Evolutionary conservation across 2,888 invertebrate genomes (phyloP).

Genomic region (Catocala fraxini): DNA sequence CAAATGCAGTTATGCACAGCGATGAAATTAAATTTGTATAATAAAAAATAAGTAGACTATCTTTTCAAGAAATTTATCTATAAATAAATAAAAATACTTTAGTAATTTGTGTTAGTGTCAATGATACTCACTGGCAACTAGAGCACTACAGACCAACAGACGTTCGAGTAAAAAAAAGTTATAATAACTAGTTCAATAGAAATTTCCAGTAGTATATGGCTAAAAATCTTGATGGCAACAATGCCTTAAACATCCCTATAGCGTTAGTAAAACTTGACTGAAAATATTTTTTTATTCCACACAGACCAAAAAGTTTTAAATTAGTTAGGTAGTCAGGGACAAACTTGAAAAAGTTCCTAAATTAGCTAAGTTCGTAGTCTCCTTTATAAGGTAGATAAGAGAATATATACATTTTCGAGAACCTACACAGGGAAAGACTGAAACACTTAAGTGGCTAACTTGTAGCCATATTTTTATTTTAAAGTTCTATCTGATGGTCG

Average conservation of each 20-base stretch:
- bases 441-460: constrained; percentile 39
- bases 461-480: constrained; percentile 30
- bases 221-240: not conserved
- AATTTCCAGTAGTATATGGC: too few relatives aligned
- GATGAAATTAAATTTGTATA: too few relatives aligned
- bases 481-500: constrained; percentile 11
- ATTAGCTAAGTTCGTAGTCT: constrained; percentile 44
- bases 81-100: too few relatives aligned
- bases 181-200: too few relatives aligned
- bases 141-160: too few relatives aligned
- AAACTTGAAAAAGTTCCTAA: constrained; percentile 40
- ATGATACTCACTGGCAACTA: too few relatives aligned
- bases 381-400: constrained; percentile 40
- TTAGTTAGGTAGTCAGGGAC: constrained; percentile 26
- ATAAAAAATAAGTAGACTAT: too few relatives aligned
- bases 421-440: constrained; percentile 32
- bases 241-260: not conserved
- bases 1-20: too few relatives aligned
- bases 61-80: too few relatives aligned
- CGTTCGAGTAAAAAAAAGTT: too few relatives aligned
- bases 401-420: constrained; percentile 35
- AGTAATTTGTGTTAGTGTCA: too few relatives aligned
- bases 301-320: constrained; percentile 36
- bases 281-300: constrained; percentile 21
- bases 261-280: not conserved